Evolutionary conservation across 2,888 invertebrate genomes (phyloP), one percentile per base, ranked within the genome.

Genomic region (Cephus nigrinus): DNA sequence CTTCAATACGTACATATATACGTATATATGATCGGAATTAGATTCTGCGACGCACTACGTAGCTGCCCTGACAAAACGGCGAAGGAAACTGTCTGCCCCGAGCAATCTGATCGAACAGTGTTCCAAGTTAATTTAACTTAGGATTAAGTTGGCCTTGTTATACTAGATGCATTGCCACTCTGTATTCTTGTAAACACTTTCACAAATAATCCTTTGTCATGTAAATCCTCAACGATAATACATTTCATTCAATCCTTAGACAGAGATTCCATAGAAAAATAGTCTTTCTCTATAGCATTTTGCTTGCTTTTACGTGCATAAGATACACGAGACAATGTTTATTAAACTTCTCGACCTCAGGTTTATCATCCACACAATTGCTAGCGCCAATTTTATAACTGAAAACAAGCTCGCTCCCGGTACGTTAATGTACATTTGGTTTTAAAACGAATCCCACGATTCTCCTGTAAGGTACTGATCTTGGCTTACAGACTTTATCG

Each of bases 161-260:
- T 55, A 55, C 55, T 9, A 55, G 23, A 55, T 23, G 55, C 55
- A 55, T 55, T 55, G 1, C 55, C 55, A 23, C 9, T 23, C 23
- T 9, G 9, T 55, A 5, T 55, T 55, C 55, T 55, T 5, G 31
- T 71, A 71, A 31, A 71, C 31, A 23, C 71, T 71, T 31, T 32
- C 71, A 15, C 71, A 71, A 71, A 71, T 71, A 12, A 33, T 71
- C 71, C 71, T 71, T 71, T 71, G 71, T 31, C 1, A 71, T 32
- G 71, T 12, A 32, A 71, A 71, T 71, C 23, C 55, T 55, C 9
- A 1, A 55, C 1, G 55, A 55, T 55, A 55, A 55, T 23, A 55
- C 9, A 23, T 9, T 55, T 55, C 55, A 9, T 9, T 9, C 23
- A 55, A 55, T 3, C 23, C 23, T 23, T 9, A 55, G 55, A 23